A percentile compares a stretch with the other conserved stretches of the same genome.
phyloP scores from a whole-genome alignment of 2,797 vertebrate species.

The Anabas testudineus region DNA sequence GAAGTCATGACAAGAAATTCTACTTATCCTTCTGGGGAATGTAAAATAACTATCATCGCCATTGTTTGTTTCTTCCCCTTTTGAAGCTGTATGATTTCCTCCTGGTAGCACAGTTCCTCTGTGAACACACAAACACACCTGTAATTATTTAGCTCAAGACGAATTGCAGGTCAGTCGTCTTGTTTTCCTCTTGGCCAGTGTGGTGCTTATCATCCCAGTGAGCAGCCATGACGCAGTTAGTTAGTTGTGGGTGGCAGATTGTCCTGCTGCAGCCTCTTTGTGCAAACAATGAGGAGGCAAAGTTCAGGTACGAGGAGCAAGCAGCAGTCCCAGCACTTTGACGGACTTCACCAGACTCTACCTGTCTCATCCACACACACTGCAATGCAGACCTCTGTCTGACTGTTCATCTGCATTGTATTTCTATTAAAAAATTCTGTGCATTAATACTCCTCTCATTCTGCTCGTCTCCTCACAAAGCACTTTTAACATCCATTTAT shows the following conservation, averaged over 20 bases:
- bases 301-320: conserved; percentile 71
- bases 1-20: conserved; percentile 6
- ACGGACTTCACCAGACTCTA: conserved; percentile 62
- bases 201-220: conserved; percentile 46
- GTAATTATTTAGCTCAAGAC: conserved; percentile 34
- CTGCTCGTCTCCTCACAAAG: conserved; percentile 9
- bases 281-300: conserved; percentile 79
- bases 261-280: conserved; percentile 60
- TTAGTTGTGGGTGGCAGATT: conserved; percentile 52
- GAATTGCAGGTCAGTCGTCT: conserved; percentile 20
- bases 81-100: conserved; percentile 13
- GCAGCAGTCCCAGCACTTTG: conserved; percentile 48
- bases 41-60: conserved; percentile 38
- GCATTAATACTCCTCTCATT: conserved; percentile 1
- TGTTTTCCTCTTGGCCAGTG: conserved; percentile 53
- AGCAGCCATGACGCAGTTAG: conserved; percentile 61
- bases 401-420: conserved; percentile 62
- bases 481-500: background rate
- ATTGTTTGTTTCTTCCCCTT: conserved; percentile 6
- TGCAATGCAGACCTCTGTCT: conserved; percentile 79
- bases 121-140: conserved; percentile 1
- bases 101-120: conserved; percentile 5
- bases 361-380: conserved; percentile 59
- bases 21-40: conserved; percentile 3
- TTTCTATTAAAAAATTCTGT: conserved; percentile 40